Evolutionary conservation across 2,797 vertebrate species (phyloP), one percentile per base, ranked within the genome.

Genomic region (Poecilia picta): DNA sequence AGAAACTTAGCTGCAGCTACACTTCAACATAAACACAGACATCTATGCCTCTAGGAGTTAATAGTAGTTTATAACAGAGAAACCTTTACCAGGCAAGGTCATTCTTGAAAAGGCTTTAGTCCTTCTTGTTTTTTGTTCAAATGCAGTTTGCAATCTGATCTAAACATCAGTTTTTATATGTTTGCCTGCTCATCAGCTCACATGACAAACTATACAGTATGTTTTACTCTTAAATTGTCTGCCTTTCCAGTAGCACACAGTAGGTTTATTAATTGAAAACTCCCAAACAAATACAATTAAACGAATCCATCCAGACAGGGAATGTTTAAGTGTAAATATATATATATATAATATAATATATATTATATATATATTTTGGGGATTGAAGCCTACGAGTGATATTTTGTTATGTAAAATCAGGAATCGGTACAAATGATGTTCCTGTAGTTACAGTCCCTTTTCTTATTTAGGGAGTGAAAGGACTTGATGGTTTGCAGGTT

Each of bases 31-130:
- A 81, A 18, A 46, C 2, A 10, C 15, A n/a, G 20, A 15, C 57
- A 10, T 73, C 51, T 2, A 66, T 53, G 36, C 64, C 7, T 51
- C 16, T 33, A 36, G 39, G 41, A 41, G 45, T 75, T n/a, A 2
- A 23, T 2, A 41, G 39, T 41, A 41, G 41, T 72, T 77, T 13
- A 75, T 59, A 41, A 57, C 15, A 71, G n/a, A 47, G 3, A 8
- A 39, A 53, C 45, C 25, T 73, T 79, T 41, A 51, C 28, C 6
- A 78, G 72, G 25, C 18, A 82, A 53, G 51, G 33, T 78, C 25
- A 51, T 62, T 72, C 51, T 70, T 33, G 59, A 53, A 68, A 68
- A 43, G 6, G 36, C 39, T 68, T 12, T 41, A 25, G 36, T 18
- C 66, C 41, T 12, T 6, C 12, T 8, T 23, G 18, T 31, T 23